These are phyloP conservation scores for Dasypolia templi DNA, from an alignment of 2,888 invertebrate genomes.

Conservation along the genomic window DNA sequence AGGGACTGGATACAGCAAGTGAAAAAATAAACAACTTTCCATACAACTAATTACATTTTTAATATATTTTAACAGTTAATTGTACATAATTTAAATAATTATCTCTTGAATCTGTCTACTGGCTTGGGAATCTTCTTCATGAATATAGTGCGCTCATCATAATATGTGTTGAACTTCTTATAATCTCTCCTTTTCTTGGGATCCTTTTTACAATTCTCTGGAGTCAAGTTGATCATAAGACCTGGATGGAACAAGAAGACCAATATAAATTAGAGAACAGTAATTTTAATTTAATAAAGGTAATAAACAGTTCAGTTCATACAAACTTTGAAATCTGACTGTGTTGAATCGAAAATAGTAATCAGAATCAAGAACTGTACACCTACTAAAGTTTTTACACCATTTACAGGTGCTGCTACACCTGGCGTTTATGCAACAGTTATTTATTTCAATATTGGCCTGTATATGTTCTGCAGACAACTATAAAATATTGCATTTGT, in stretches of 20 bases:
- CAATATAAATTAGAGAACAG: background rate
- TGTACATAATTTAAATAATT: slow-evolving; percentile 50
- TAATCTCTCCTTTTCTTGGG: slow-evolving; percentile 92
- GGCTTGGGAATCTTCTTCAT: slow-evolving; percentile 82
- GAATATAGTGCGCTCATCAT: slow-evolving; percentile 93
- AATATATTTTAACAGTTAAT: slow-evolving; percentile 22
- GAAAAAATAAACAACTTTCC: background rate
- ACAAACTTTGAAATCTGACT: too few relatives aligned
- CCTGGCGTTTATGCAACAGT: background rate
- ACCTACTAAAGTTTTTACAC: background rate
- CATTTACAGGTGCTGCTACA: background rate
- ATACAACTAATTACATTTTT: slow-evolving; percentile 53
- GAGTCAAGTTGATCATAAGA: slow-evolving; percentile 94
- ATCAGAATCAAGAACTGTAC: background rate
- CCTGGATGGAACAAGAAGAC: slow-evolving; percentile 89
- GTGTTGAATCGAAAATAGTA: background rate
- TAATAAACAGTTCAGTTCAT: background rate
- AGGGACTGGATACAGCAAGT: background rate
- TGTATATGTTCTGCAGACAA: background rate
- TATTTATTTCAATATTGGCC: too few relatives aligned
- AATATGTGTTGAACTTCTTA: slow-evolving; percentile 96
- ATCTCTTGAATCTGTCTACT: slow-evolving; percentile 82
- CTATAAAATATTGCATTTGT: too few relatives aligned
- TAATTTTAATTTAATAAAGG: background rate
- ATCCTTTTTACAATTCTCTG: slow-evolving; percentile 92